Evolutionary conservation across 2,113 vertebrate genomes (phyloP), one percentile per base, ranked within the genome.

Genomic region (Mastomys coucha): DNA sequence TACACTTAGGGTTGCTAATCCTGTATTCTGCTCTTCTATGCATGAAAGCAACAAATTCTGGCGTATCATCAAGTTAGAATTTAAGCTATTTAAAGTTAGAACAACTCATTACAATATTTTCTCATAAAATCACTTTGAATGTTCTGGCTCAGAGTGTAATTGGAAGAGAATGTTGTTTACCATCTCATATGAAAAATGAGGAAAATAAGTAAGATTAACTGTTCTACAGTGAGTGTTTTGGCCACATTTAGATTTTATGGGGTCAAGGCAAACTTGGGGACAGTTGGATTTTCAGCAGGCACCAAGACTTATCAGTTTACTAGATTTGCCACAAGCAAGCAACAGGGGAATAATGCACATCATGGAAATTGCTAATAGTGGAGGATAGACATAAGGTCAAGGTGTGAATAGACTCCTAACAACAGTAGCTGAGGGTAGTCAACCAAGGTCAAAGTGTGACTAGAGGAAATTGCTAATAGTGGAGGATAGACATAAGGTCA

Each of bases 101-200:
- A 92, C 58, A 91, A 96, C 78, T 94, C 60, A 80, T 91, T 95
- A 80, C 28, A 94, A 36, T 93, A 94, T 98, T 90, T 98, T 90
- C 95, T 88, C 73, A 95, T 96, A 91, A 82, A 95, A 85, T 49
- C 84, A 33, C 86, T 95, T 72, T 87, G 67, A 95, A 91, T 92
- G 60, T 82, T 89, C 80, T 95, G 81, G 22, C 70, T 97, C 53
- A 96, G 70, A 91, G 70, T 82, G 82, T 95, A 91, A 95, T 56
- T 95, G 65, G n/a, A 88, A 92, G 49, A 97, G 85, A 77, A 93
- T 63, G 8, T 72, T 92, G 94, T 77, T 91, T 92, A 70, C 45
- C 53, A 93, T 70, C n/a, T 58, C 81, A 42, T 42, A 84, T 28
- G n/a, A 63, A 84, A 84, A 76, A 91, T 82, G 24, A 94, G 22